Evolutionary conservation across 2,113 vertebrate genomes (phyloP).

Genomic region (Passerina amoena): DNA sequence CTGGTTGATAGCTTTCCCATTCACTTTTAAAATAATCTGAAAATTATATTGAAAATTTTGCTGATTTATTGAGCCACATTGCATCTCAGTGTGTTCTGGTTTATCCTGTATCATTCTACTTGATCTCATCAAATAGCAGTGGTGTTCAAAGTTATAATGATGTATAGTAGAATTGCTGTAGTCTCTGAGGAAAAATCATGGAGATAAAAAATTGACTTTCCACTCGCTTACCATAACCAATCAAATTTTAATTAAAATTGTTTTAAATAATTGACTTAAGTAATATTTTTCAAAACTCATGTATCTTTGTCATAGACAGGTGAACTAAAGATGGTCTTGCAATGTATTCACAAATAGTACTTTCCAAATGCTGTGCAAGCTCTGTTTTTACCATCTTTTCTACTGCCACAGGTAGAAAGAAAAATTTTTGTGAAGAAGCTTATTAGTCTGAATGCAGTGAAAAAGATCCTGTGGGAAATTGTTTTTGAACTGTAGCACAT

Average conservation of each 20-base stretch:
- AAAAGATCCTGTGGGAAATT: neutral
- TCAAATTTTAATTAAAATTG: slow-evolving; percentile 39
- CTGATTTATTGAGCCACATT: neutral
- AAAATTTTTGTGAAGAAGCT: neutral
- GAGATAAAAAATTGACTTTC: slow-evolving; percentile 26
- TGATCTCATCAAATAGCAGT: neutral
- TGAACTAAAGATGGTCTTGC: neutral
- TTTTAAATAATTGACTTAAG: slow-evolving; percentile 33
- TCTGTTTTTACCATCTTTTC: neutral
- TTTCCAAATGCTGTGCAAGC: neutral
- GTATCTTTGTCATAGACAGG: neutral
- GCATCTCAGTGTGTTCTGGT: neutral
- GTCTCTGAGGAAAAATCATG: neutral
- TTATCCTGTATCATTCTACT: neutral
- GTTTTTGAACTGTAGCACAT: neutral
- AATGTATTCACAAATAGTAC: neutral
- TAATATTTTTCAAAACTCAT: neutral
- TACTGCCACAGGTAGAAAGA: neutral
- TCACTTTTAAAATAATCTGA: neutral
- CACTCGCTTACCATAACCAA: neutral
- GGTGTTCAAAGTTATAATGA: neutral
- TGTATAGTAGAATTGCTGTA: neutral
- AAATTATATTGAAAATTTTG: neutral
- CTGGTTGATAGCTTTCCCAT: neutral
- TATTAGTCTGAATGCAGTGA: neutral